These are phyloP conservation scores for Drosophila subsilvestris DNA, from an alignment of 2,888 invertebrate genomes.

Conservation along the genomic window DNA sequence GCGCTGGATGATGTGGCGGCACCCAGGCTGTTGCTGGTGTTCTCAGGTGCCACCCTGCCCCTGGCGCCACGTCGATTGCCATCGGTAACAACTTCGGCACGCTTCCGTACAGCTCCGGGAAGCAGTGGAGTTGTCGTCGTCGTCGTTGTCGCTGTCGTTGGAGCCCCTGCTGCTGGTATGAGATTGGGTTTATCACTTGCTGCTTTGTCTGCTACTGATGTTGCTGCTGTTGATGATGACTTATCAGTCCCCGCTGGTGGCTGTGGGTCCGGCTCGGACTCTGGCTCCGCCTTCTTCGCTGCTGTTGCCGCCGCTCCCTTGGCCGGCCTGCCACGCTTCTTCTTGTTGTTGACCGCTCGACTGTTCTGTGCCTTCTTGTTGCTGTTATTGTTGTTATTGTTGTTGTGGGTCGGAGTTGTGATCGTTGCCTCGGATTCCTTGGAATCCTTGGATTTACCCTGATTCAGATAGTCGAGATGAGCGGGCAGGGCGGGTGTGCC, in stretches of 20 bases:
- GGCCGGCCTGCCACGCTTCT: slow-evolving; percentile 65
- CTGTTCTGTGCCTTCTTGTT: slow-evolving; percentile 49
- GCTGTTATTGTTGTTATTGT: slow-evolving; percentile 56
- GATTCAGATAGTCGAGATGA: slow-evolving; percentile 88
- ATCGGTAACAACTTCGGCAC: slow-evolving; percentile 84
- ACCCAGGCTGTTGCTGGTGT: neutral
- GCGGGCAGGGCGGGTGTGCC: slow-evolving; percentile 90
- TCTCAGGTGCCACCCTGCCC: slow-evolving; percentile 61
- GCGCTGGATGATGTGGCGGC: slow-evolving; percentile 46
- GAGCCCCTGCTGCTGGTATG: slow-evolving; percentile 17
- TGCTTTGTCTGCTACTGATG: slow-evolving; percentile 26
- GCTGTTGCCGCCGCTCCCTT: slow-evolving; percentile 61
- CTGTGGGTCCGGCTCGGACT: slow-evolving; percentile 49
- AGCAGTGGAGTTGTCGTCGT: slow-evolving; percentile 37
- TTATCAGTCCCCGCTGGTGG: slow-evolving; percentile 65
- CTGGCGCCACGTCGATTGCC: slow-evolving; percentile 82
- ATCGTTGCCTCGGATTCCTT: slow-evolving; percentile 40
- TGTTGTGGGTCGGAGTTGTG: slow-evolving; percentile 44
- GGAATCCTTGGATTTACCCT: slow-evolving; percentile 79
- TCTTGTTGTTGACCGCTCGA: slow-evolving; percentile 42
- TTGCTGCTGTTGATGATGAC: slow-evolving; percentile 25
- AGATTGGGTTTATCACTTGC: slow-evolving; percentile 61
- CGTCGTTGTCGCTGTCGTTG: neutral
- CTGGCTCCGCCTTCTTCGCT: slow-evolving; percentile 17
- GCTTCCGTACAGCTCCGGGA: slow-evolving; percentile 86